Conservation (phyloP, 2,113 vertebrate genomes). For the Festucalex cinctus region DNA sequence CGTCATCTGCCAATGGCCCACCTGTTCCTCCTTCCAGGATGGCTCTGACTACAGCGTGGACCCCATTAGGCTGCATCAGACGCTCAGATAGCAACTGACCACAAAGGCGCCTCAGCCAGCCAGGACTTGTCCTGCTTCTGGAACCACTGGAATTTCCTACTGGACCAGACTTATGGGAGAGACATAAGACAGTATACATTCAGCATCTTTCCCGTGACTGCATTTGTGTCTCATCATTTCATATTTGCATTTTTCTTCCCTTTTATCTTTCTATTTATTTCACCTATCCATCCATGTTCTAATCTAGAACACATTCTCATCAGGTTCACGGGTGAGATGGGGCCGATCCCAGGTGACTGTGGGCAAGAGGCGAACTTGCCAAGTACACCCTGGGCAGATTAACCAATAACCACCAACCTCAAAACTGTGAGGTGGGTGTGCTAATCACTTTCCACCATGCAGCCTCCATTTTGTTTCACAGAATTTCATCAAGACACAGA, state of each 20-base stretch:
- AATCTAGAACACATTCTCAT: background rate
- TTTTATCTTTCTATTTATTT: background rate
- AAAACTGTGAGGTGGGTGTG: background rate
- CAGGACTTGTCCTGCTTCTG: conserved; percentile 55
- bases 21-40: conserved; percentile 83
- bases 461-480: background rate
- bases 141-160: conserved; percentile 7
- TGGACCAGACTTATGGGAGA: conserved; percentile 27
- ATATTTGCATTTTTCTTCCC: background rate
- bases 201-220: background rate
- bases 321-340: background rate
- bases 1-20: conserved; percentile 38
- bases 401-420: background rate
- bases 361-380: background rate
- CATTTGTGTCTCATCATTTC: background rate
- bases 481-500: background rate
- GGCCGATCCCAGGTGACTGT: background rate
- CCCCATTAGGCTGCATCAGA: conserved; percentile 80
- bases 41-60: conserved; percentile 86
- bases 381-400: background rate
- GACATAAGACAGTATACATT: background rate
- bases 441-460: no score
- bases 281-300: background rate
- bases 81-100: conserved; percentile 88
- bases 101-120: conserved; percentile 86